Evolutionary conservation across 1,140 invertebrate genomes (phyloP).

Genomic region (Leptinotarsa lineolata): DNA sequence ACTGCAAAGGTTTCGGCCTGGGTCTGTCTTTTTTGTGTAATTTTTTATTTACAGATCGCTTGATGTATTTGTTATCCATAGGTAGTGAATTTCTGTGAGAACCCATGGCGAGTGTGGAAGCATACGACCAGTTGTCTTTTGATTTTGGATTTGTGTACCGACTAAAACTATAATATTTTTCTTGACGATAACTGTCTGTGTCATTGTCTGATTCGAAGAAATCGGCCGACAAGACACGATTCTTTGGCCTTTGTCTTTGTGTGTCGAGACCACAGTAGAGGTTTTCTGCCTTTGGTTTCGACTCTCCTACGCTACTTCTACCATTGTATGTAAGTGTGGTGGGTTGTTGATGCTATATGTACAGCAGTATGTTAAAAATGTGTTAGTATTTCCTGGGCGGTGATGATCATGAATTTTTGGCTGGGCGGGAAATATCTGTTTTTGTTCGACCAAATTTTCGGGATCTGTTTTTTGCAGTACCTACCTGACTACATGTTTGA

Average conservation of each 20-base stretch:
- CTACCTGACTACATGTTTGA: no score
- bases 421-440: no score
- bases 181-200: slow-evolving; percentile 37
- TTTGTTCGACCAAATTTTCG: no score
- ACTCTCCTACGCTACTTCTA: slow-evolving; percentile 53
- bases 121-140: slow-evolving; percentile 46
- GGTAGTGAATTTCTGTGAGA: slow-evolving; percentile 39
- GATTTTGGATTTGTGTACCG: slow-evolving; percentile 40
- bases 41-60: slow-evolving; percentile 35
- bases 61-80: slow-evolving; percentile 41
- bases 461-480: no score
- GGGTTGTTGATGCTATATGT: slow-evolving; percentile 50
- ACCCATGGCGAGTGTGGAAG: slow-evolving; percentile 37
- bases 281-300: slow-evolving; percentile 43
- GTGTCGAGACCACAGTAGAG: slow-evolving; percentile 47
- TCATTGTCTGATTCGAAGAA: slow-evolving; percentile 43
- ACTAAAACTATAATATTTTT: slow-evolving; percentile 48
- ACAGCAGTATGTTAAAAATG: slow-evolving; percentile 52
- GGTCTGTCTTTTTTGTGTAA: slow-evolving; percentile 38
- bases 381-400: slow-evolving; percentile 47
- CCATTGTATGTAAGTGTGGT: slow-evolving; percentile 55
- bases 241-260: slow-evolving; percentile 34
- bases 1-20: slow-evolving; percentile 49
- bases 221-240: slow-evolving; percentile 37
- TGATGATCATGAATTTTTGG: background rate